Evolutionary conservation across 2,797 vertebrate species (phyloP).

Genomic region (Sebastes trivittatus): DNA sequence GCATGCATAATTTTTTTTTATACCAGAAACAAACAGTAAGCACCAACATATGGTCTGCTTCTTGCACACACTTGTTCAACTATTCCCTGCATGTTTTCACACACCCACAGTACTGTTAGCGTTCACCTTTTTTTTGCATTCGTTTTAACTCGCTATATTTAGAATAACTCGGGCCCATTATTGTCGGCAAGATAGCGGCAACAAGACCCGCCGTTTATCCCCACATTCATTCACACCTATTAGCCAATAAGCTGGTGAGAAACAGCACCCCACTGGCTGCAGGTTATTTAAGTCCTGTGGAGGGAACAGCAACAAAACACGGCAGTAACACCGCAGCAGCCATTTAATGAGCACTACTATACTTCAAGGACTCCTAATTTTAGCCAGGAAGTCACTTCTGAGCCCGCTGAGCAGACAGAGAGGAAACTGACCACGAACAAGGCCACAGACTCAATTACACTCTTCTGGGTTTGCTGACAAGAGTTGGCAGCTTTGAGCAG

Average conservation of each 20-base stretch:
- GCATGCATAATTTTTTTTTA: constrained; percentile 6
- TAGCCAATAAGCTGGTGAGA: constrained; percentile 60
- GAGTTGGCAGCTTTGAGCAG: background rate
- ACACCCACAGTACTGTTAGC: constrained; percentile 15
- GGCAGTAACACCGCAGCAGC: constrained; percentile 26
- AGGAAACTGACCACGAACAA: background rate
- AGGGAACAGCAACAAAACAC: constrained; percentile 42
- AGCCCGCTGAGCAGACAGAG: background rate
- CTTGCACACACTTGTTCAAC: constrained; percentile 20
- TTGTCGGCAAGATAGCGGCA: constrained; percentile 39
- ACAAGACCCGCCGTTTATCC: constrained; percentile 38
- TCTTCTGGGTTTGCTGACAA: background rate
- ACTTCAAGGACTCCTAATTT: constrained; percentile 33
- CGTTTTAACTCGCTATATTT: constrained; percentile 30
- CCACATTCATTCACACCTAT: constrained; percentile 68
- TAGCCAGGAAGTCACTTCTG: constrained; percentile 7
- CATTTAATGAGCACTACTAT: constrained; percentile 44
- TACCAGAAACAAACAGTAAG: constrained; percentile 26
- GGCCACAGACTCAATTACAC: background rate
- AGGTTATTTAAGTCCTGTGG: constrained; percentile 62
- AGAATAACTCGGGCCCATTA: constrained; percentile 24
- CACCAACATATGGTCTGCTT: constrained; percentile 44
- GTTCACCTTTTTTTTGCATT: constrained; percentile 5
- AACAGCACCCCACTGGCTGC: constrained; percentile 47
- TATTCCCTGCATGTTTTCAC: constrained; percentile 42